phyloP scores from a whole-genome alignment of 2,888 invertebrate species.

The Orthonychiurus folsomi region DNA sequence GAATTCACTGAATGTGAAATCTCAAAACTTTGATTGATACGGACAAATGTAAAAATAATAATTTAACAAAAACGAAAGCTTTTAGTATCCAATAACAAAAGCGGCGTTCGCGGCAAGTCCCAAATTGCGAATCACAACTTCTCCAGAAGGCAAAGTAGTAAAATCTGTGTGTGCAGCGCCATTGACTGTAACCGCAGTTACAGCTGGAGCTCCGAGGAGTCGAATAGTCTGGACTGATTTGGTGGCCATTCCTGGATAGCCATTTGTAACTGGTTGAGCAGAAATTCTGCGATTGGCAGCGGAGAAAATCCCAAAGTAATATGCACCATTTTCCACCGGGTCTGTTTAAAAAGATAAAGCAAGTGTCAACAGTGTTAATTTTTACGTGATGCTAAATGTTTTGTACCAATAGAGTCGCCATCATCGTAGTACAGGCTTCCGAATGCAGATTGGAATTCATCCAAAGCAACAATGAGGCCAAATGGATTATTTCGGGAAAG shows the following conservation, averaged over 20 bases:
- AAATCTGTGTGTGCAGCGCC: conserved; percentile 23
- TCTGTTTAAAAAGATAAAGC: conserved; percentile 17
- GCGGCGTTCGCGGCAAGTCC: conserved; percentile 19
- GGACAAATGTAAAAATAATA: too few species aligned
- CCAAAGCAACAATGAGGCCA: conserved; percentile 56
- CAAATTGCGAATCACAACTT: conserved; percentile 25
- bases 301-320: conserved; percentile 25
- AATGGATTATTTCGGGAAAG: conserved; percentile 53
- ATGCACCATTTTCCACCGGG: conserved; percentile 27
- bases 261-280: conserved; percentile 19
- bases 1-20: background rate
- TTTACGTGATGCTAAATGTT: conserved; percentile 37
- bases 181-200: conserved; percentile 23
- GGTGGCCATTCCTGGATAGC: conserved; percentile 25
- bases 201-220: conserved; percentile 25
- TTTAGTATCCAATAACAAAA: conserved; percentile 15
- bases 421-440: conserved; percentile 74
- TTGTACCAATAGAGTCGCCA: conserved; percentile 59
- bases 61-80: too few species aligned
- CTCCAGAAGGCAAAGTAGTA: conserved; percentile 22
- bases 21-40: background rate
- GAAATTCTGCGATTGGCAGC: conserved; percentile 17
- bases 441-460: conserved; percentile 48
- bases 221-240: conserved; percentile 23
- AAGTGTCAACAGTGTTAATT: conserved; percentile 41